Evolutionary conservation across 2,797 vertebrate genomes (phyloP), one percentile per base, ranked within the genome.

Genomic region (Malacoctenus gilli): DNA sequence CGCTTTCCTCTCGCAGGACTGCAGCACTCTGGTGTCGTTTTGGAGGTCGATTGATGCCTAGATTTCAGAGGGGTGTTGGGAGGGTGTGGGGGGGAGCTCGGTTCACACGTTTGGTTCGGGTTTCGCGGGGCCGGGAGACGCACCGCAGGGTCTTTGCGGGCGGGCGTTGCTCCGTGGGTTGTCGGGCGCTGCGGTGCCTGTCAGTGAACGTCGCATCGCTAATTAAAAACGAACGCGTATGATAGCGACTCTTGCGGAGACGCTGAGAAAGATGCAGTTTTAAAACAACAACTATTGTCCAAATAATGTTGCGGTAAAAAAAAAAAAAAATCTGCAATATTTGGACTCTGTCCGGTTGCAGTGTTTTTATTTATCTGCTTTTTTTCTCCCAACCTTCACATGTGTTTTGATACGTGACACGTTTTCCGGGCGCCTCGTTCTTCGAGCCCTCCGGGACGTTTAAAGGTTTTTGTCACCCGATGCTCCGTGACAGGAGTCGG

Each of bases 391-490:
- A n/a, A 5, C 30, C 11, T 18, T 10, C 34, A 34, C 36, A 4
- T 40, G 57, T 20, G 52, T 66, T 59, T 42, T 10, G 11, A 32
- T 25, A 8, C 34, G 13, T 23, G 35, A 3, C 4, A n/a, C 13
- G 16, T 63, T 46, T 62, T 7, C 9, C 18, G n/a, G 23, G 25
- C 34, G 43, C 44, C 23, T 61, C 9, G 12, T 3, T 12, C 30
- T 10, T 25, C 3, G 8, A 2, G 14, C 41, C 68, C 51, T 64
- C 52, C 11, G 66, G 22, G 59, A 50, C 41, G 63, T 70, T 75
- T 54, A 52, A 53, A 46, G 79, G 74, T 78, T 85, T n/a, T 85
- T 84, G 85, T 90, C 85, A 89, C 91, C 92, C 92, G 90, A 87
- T 83, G 85, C 85, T 85, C 69, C 43, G 71, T 63, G 63, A 66